Base-by-base conservation (phyloP, 1,140 invertebrate species). In the Drosophila novamexicana region DNA sequence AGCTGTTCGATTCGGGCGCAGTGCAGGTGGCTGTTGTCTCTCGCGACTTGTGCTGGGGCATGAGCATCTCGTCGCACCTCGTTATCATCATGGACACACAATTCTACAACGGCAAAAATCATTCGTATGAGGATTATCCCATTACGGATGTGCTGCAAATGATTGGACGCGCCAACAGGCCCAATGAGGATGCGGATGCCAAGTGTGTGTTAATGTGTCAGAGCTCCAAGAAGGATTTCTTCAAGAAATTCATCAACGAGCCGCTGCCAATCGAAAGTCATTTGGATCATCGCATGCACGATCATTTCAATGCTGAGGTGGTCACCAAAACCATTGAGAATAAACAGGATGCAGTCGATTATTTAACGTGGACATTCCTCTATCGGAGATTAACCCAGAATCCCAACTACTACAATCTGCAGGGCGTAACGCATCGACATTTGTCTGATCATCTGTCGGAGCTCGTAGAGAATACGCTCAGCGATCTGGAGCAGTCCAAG, bases 291-390 rank as follows among this genome's bases (percentile, higher is more conserved):
- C 95, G 97, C 76, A 94, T 99, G 3, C 99, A 99, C 93, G 99
- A 99, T 94, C 99, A 99, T 93, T 99, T 99, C 92, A 99, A 99
- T 94, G 98, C 99, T 0, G 99, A 99, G 93, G 99, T 99, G 59
- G 98, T 99, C 0, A 99, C 99, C 0, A 99, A 99, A 93, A 99
- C 98, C 0, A 99, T 99, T 91, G 99, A 99, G 93, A 99, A 99
- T 93, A 99, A 99, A 93, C 99, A 99, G 92, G 99, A 99, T 93
- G 98, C 98, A 0, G 98, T 99, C 0, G 99, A 99, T 93, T 99
- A 99, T 90, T 93, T 99, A 2, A 99, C 99, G 0, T 99, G 99
- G 99, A 99, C 98, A 0, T 99, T 99, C 93, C 93, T 99, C 0
- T 99, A 99, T 91, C 94, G 98, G 12, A 93, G 99, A 68, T 95